Evolutionary conservation across 2,797 vertebrate species (phyloP).

Genomic region (Neomorphus geoffroyi): DNA sequence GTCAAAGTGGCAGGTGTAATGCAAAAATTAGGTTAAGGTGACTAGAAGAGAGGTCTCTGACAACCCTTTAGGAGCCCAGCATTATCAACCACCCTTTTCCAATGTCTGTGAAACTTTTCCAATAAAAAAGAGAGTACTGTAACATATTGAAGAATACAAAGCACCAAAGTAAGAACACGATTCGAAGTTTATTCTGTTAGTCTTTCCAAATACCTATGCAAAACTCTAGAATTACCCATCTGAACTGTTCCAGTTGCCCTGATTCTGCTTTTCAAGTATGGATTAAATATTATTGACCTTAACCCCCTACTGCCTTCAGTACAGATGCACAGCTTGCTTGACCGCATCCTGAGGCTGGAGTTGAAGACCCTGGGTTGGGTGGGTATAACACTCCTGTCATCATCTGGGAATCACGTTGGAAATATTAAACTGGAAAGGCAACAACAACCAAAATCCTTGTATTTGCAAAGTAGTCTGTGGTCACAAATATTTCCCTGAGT

Average conservation of each 20-base stretch:
- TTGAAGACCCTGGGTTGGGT: neutral
- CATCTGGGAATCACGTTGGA: neutral
- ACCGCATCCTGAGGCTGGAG: neutral
- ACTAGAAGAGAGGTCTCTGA: neutral
- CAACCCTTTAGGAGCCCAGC: neutral
- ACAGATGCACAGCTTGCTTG: neutral
- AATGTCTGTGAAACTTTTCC: neutral
- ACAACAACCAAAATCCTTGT: neutral
- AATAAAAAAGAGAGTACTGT: neutral
- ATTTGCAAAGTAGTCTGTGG: neutral
- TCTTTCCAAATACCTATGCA: neutral
- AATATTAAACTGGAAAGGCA: neutral
- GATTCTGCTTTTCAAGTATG: neutral
- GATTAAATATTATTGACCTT: neutral
- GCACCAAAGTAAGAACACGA: neutral
- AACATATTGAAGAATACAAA: neutral
- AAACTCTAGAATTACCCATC: neutral
- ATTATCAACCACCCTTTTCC: neutral
- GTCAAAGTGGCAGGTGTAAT: conserved; percentile 34
- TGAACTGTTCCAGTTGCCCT: neutral
- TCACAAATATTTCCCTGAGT: neutral
- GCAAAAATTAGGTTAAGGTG: conserved; percentile 39
- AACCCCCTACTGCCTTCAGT: accelerated
- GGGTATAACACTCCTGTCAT: neutral
- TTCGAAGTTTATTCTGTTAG: neutral